Evolutionary conservation across 2,113 vertebrate species (phyloP), one percentile per base, ranked within the genome.

Genomic region (Chrysochloris asiatica): DNA sequence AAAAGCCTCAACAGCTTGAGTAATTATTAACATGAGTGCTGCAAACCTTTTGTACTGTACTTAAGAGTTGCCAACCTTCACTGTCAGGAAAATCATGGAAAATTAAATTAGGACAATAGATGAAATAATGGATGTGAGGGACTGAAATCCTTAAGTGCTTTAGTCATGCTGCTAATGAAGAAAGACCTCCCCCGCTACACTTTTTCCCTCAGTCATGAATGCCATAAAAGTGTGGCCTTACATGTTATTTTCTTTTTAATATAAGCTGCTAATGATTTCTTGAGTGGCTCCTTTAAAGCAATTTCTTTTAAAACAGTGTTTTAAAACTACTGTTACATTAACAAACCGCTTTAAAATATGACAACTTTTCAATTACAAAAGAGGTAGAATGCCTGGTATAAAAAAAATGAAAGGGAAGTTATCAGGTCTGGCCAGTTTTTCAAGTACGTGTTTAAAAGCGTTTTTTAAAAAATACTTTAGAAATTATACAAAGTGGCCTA

Each of bases 101-200:
- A 96, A 61, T 93, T 38, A 91, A 96, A 96, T 59, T 91, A 95
- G 96, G n/a, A 83, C 93, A 94, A 92, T 93, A 45, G 77, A 95
- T 95, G 93, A 75, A 97, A 91, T 91, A 96, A 90, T 85, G 82
- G 80, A 91, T 94, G 89, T 89, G 24, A 91, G 12, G 9, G 94
- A 95, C 47, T 75, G 79, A 94, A 93, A 94, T 88, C 79, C n/a
- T 63, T 86, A 86, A 95, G 50, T 28, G 85, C 30, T 93, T n/a
- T n/a, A 82, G 38, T 93, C 90, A 95, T 96, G 95, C 95, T 95
- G 94, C 92, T 97, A 88, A 97, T 92, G 77, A 95, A 96, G 96
- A 96, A 96, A 96, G 93, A 95, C 82, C 90, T 50, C 50, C 14
- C 14, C 26, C 65, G 4, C 54, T 22, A 16, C 19, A 2, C 54